Percentiles rank a stretch among this genome's conserved stretches.
Evolutionary conservation across 2,888 invertebrate species (phyloP).

Genomic region (Cartodere bifasciata): DNA sequence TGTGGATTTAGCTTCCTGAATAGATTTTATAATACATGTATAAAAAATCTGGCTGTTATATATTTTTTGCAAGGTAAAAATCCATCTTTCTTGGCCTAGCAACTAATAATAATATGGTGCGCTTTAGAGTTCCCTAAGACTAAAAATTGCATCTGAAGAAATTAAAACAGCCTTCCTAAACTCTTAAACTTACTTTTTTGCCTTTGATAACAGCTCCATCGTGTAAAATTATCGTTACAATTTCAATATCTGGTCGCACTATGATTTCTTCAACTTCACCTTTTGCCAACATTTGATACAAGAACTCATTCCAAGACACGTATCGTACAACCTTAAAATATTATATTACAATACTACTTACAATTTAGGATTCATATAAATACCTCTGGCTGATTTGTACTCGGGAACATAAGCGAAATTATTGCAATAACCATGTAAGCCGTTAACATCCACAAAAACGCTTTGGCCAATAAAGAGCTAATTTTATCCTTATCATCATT

Average conservation of each 20-base stretch:
- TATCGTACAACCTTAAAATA: constrained; percentile 49
- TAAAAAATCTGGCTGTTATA: too few species aligned
- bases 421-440: constrained; percentile 63
- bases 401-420: constrained; percentile 57
- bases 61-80: too few species aligned
- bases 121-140: too few species aligned
- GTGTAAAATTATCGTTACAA: constrained; percentile 72
- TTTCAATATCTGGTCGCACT: constrained; percentile 71
- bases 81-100: too few species aligned
- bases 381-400: constrained; percentile 62
- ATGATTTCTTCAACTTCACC: constrained; percentile 87
- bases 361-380: constrained; percentile 10
- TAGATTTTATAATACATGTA: too few species aligned
- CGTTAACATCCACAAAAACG: constrained; percentile 67
- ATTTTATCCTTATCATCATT: constrained; percentile 55
- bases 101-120: too few species aligned
- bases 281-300: constrained; percentile 84
- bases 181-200: constrained; percentile 44
- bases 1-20: too few species aligned
- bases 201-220: constrained; percentile 83
- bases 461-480: constrained; percentile 59
- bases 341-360: constrained; percentile 7
- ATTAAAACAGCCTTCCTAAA: too few species aligned
- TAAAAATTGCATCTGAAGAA: too few species aligned
- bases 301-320: constrained; percentile 94